Conservation (phyloP, 1,140 invertebrate species). For the Branchinecta lynchi region DNA sequence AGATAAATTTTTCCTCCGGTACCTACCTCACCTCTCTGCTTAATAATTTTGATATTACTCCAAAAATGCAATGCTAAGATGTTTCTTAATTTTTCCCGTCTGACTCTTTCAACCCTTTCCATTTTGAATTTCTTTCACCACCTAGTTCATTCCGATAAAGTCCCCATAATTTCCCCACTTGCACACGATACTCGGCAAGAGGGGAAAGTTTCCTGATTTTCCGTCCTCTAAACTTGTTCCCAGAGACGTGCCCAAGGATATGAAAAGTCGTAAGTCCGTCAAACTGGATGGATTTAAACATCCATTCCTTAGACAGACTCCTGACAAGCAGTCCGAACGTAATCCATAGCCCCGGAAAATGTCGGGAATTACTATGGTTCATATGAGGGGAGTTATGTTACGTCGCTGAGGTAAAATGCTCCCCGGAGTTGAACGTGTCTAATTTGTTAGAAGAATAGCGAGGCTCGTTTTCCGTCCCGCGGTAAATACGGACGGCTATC, state of each 20-base stretch:
- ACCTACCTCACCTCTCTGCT: too few species aligned
- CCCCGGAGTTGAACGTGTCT: not conserved
- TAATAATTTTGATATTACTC: too few species aligned
- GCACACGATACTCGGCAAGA: not conserved
- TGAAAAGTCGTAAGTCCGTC: slow-evolving; percentile 10
- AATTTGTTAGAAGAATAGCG: not conserved
- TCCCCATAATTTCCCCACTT: not conserved
- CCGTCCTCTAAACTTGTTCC: not conserved
- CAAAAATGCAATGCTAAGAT: too few species aligned
- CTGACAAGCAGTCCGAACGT: not conserved
- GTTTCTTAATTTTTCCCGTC: too few species aligned
- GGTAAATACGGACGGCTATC: too few species aligned
- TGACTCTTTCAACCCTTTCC: too few species aligned
- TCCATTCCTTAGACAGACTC: slow-evolving; percentile 9
- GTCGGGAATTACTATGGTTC: not conserved
- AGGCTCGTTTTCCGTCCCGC: too few species aligned
- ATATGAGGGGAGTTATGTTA: not conserved
- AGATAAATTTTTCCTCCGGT: too few species aligned
- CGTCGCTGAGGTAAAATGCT: not conserved
- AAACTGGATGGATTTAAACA: slow-evolving; percentile 1
- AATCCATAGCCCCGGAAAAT: not conserved
- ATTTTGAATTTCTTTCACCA: not conserved
- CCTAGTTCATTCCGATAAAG: slow-evolving; percentile 6
- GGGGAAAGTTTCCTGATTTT: not conserved
- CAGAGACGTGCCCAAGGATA: not conserved